Base-by-base conservation (phyloP, 1,140 invertebrate species). In the Rhynchophorus ferrugineus region DNA sequence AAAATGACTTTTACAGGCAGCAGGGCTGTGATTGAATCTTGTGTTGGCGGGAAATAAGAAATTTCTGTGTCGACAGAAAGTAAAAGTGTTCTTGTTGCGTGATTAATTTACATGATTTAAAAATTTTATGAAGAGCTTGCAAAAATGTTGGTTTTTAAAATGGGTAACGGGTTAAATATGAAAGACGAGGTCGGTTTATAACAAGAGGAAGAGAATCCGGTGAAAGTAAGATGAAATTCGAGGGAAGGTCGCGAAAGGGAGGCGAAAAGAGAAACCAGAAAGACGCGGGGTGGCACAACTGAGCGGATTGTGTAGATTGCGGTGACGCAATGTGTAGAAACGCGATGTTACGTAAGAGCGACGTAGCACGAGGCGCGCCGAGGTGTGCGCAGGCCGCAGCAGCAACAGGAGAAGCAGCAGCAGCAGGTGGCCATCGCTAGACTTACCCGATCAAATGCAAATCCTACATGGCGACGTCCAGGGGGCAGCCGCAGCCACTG, bases 241-340 rank as follows among this genome's bases (percentile, higher is more conserved):
- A 29, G 24, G 24, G 11, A 29, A 29, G 5, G 11, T 29, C 11
- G 24, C 5, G 5, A 11, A 29, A n/a, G n/a, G n/a, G n/a, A n/a
- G n/a, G n/a, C n/a, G n/a, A 29, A 29, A 29, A 29, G 24, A 6
- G 24, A 29, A 29, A 29, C 24, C 24, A 29, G 24, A 29, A 29
- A 29, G 11, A 29, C 5, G 24, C 24, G 24, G 11, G 24, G 24
- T 11, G 11, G 24, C 24, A 29, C 5, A 5, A 11, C 5, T 29
- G 24, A 5, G 24, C 24, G 24, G 24, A 6, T 29, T 29, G 5
- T 29, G 11, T 29, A 53, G 17, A 45, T 13, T 49, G 45, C 22
- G n/a, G 53, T 59, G 60, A 58, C 57, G 58, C 56, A 59, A 62
- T 42, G 44, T 56, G 56, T 61, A 63, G 59, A 61, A 63, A 61